Conservation (phyloP, 2,113 vertebrate genomes). For the Lophius piscatorius region DNA sequence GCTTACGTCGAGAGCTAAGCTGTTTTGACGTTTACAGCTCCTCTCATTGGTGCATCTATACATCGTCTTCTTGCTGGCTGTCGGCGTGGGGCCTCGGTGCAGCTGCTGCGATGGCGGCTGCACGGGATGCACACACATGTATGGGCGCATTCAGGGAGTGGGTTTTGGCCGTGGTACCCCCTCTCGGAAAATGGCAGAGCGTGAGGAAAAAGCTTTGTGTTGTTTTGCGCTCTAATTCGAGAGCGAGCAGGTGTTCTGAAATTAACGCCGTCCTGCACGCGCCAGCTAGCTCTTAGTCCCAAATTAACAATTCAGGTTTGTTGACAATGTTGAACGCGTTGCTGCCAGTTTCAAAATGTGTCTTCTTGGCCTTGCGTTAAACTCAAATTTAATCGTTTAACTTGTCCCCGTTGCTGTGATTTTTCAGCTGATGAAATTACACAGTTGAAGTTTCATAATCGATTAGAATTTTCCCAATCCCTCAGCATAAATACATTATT, state of each 20-base stretch:
- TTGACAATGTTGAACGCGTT: conserved; percentile 35
- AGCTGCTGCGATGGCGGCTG: conserved; percentile 62
- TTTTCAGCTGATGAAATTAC: conserved; percentile 32
- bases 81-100: conserved; percentile 55
- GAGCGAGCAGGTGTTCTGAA: conserved; percentile 66
- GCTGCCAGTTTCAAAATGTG: conserved; percentile 53
- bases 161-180: conserved; percentile 38
- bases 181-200: conserved; percentile 43
- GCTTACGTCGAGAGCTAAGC: conserved; percentile 27
- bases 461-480: conserved; percentile 1
- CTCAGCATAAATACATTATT: background rate
- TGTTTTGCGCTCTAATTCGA: conserved; percentile 32
- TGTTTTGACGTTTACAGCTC: no score
- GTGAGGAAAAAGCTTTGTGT: conserved; percentile 23
- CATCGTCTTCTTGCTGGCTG: conserved; percentile 44
- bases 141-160: conserved; percentile 46
- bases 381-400: conserved; percentile 37
- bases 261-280: conserved; percentile 42
- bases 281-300: conserved; percentile 39
- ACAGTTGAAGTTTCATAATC: conserved; percentile 8
- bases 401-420: conserved; percentile 28
- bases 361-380: conserved; percentile 32
- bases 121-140: conserved; percentile 21
- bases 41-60: conserved; percentile 28
- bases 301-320: conserved; percentile 47